Base-by-base conservation (phyloP, 2,797 vertebrate species). In the Xyrichtys novacula region DNA sequence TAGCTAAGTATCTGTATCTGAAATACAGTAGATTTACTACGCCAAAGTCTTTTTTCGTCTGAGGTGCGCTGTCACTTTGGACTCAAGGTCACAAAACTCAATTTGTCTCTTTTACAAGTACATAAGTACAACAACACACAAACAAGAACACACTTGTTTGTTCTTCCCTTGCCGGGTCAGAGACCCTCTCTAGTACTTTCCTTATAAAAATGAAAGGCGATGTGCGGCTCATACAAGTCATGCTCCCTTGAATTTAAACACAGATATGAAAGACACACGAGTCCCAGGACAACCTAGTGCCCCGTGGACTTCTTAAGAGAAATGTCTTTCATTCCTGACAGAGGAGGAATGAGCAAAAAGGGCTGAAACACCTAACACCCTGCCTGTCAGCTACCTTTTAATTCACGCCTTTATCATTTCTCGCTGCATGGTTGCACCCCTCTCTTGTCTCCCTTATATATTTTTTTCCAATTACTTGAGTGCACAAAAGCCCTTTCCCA, bases 401-500 rank as follows among this genome's bases (percentile, higher is more conserved):
- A 87, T 92, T 88, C 53, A 50, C 64, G 74, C 56, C 75, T 84
- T 93, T 90, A 85, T 92, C 86, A 19, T 61, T 76, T 63, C 73
- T 79, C 10, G 71, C 61, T 71, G 77, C 86, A 81, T 80, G 74
- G 86, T 86, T 83, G 83, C 67, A 83, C 63, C 46, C 62, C 71
- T 82, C 69, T 73, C 81, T 83, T 79, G 52, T 85, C 73, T 83
- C 44, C 50, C 74, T 87, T 86, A 72, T 81, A 55, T 83, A 36
- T 66, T 74, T 74, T 80, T 84, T 59, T 67, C 74, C 82, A 89
- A 88, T 91, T 90, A 90, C 83, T 83, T 72, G 82, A 85, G 87
- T 85, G 89, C 75, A 90, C 89, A 87, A 90, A 91, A 90, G 84
- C 84, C 60, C 65, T 83, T 22, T 61, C 87, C 87, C 78, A 81